Conservation (phyloP, 1,140 invertebrate genomes). For the Drosophila kikkawai region DNA sequence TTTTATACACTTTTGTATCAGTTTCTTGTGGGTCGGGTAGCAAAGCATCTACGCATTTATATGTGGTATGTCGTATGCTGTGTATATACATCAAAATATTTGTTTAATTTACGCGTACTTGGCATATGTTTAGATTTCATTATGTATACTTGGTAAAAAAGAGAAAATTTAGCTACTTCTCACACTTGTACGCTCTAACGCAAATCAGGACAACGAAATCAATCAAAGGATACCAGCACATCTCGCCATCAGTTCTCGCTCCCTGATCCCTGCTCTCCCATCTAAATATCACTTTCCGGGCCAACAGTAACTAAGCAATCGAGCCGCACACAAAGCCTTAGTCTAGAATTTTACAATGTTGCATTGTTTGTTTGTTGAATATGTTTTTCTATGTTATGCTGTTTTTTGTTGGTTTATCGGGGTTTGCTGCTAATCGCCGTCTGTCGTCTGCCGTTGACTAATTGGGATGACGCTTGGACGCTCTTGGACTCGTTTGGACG, state of each 20-base stretch:
- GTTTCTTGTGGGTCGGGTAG: slow-evolving; percentile 24
- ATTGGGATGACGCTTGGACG: slow-evolving; percentile 47
- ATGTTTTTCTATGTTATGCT: slow-evolving; percentile 54
- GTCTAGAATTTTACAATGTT: slow-evolving; percentile 75
- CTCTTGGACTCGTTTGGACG: slow-evolving; percentile 50
- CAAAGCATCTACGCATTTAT: slow-evolving; percentile 35
- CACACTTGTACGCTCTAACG: slow-evolving; percentile 41
- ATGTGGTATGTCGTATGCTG: slow-evolving; percentile 32
- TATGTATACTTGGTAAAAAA: slow-evolving; percentile 74
- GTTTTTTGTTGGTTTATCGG: slow-evolving; percentile 17
- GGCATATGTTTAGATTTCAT: slow-evolving; percentile 57
- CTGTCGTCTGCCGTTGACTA: slow-evolving; percentile 49
- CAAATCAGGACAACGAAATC: slow-evolving; percentile 64
- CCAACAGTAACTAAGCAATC: slow-evolving; percentile 63
- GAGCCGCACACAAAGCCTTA: slow-evolving; percentile 72
- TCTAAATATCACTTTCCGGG: slow-evolving; percentile 71
- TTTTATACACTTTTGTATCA: slow-evolving; percentile 57
- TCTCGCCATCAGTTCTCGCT: slow-evolving; percentile 24
- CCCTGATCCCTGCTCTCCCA: slow-evolving; percentile 27
- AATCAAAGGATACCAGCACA: slow-evolving; percentile 66
- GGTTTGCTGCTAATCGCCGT: slow-evolving; percentile 17
- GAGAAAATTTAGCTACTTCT: slow-evolving; percentile 73
- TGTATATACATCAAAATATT: slow-evolving; percentile 78
- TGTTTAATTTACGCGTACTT: slow-evolving; percentile 58
- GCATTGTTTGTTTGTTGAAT: slow-evolving; percentile 68